Percentiles rank a stretch among this genome's conserved stretches.
phyloP scores from a whole-genome alignment of 2,888 invertebrate species.

The Ametastegia equiseti region DNA sequence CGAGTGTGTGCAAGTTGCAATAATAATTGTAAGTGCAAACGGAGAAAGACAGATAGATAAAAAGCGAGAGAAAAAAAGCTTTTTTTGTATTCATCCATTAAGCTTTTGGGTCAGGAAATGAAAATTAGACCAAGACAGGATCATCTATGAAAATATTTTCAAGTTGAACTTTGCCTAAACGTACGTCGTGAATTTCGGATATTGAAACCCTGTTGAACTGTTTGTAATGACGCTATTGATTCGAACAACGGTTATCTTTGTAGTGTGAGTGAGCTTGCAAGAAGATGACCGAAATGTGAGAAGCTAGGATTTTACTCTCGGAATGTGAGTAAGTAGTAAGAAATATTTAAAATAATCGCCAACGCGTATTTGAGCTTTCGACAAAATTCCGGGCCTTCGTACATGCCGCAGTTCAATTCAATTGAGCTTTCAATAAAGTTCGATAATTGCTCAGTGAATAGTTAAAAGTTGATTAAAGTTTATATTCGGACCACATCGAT shows the following conservation, averaged over 20 bases:
- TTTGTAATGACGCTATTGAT: conserved; percentile 27
- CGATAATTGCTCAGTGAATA: background rate
- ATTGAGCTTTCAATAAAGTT: background rate
- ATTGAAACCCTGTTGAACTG: conserved; percentile 5
- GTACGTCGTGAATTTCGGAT: background rate
- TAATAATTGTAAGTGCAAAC: conserved; percentile 9
- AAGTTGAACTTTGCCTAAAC: conserved; percentile 3
- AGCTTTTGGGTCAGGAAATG: background rate
- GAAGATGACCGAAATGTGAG: background rate
- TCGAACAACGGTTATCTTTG: background rate
- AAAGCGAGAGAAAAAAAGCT: background rate
- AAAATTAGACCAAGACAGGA: background rate
- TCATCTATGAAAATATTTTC: background rate
- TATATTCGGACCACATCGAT: background rate
- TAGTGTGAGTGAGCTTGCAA: conserved; percentile 37
- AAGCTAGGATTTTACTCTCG: conserved; percentile 27
- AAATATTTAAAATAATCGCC: too few relatives aligned
- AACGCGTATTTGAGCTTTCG: too few relatives aligned
- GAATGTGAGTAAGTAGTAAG: background rate
- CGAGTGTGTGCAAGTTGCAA: conserved; percentile 23
- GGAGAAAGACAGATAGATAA: background rate
- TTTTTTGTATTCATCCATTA: background rate
- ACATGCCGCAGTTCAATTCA: background rate
- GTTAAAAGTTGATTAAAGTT: background rate
- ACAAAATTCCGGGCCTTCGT: background rate